Conservation (phyloP, 1,140 invertebrate species). For the Cotesia glomerata region DNA sequence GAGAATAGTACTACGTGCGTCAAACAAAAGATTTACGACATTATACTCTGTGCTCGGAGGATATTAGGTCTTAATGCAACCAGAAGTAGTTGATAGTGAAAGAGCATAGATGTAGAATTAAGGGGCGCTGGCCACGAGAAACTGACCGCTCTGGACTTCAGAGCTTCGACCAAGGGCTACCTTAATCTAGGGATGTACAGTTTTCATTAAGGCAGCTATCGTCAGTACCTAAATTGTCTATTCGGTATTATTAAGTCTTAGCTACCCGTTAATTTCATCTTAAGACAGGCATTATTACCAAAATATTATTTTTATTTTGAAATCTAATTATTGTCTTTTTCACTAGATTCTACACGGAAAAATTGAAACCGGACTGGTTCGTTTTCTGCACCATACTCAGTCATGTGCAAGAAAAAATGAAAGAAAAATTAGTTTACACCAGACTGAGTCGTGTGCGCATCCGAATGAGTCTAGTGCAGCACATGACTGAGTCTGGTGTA, state of each 20-base stretch:
- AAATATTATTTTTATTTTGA: not conserved
- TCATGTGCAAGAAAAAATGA: too few species aligned
- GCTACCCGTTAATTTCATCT: constrained; percentile 17
- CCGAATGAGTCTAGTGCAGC: too few species aligned
- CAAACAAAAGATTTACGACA: constrained; percentile 28
- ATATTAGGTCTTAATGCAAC: constrained; percentile 28
- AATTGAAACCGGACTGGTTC: too few species aligned
- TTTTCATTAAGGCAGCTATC: constrained; percentile 29
- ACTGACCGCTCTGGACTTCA: constrained; percentile 9
- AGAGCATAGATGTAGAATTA: constrained; percentile 25
- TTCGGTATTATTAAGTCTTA: constrained; percentile 11
- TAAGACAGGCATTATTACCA: not conserved
- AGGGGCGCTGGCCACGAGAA: constrained; percentile 14
- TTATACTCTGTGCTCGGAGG: constrained; percentile 7
- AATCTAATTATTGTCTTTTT: not conserved
- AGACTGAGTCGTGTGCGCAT: too few species aligned
- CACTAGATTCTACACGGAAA: too few species aligned
- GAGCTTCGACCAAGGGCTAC: not conserved
- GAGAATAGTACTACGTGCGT: not conserved
- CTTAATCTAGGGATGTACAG: constrained; percentile 26
- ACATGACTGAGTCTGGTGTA: too few species aligned
- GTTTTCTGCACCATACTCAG: too few species aligned
- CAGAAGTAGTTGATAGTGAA: constrained; percentile 18
- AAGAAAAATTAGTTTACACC: too few species aligned
- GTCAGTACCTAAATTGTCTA: not conserved